These are phyloP conservation scores for Pangasius mekongensis DNA, from an alignment of 2,797 vertebrate genomes.

Conservation along the genomic window DNA sequence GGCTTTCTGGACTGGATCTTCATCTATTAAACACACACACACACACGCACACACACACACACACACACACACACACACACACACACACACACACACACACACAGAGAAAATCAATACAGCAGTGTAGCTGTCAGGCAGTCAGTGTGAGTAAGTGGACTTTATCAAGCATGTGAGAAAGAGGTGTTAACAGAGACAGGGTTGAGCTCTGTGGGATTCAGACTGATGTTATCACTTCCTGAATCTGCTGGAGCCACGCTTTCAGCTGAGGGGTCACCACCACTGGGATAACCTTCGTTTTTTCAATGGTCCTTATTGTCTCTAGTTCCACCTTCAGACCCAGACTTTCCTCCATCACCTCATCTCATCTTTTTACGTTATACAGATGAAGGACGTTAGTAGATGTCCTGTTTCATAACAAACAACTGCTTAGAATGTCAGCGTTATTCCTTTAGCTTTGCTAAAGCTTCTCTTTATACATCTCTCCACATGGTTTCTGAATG, in stretches of 20 bases:
- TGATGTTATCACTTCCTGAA: slow-evolving; percentile 47
- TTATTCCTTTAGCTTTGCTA: not conserved
- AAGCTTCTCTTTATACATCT: not conserved
- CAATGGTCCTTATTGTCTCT: not conserved
- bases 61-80: not conserved
- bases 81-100: not conserved
- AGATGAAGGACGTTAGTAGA: not conserved
- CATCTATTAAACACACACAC: not conserved
- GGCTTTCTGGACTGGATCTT: not conserved
- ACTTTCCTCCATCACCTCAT: not conserved
- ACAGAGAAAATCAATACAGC: not conserved
- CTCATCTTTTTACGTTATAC: not conserved
- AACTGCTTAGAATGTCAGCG: not conserved
- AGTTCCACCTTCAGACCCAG: not conserved
- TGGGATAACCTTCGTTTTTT: not conserved
- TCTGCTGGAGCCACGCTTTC: not conserved
- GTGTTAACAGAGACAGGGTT: slow-evolving; percentile 68
- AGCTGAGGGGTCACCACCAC: not conserved
- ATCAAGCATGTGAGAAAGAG: slow-evolving; percentile 63
- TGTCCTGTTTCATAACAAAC: not conserved
- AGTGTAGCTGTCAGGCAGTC: slow-evolving; percentile 4
- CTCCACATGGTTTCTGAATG: too few relatives aligned
- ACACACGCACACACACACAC: not conserved
- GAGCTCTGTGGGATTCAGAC: not conserved
- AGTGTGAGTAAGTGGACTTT: slow-evolving; percentile 1